Conservation (phyloP, 1,140 invertebrate genomes). For the Periplaneta americana region DNA sequence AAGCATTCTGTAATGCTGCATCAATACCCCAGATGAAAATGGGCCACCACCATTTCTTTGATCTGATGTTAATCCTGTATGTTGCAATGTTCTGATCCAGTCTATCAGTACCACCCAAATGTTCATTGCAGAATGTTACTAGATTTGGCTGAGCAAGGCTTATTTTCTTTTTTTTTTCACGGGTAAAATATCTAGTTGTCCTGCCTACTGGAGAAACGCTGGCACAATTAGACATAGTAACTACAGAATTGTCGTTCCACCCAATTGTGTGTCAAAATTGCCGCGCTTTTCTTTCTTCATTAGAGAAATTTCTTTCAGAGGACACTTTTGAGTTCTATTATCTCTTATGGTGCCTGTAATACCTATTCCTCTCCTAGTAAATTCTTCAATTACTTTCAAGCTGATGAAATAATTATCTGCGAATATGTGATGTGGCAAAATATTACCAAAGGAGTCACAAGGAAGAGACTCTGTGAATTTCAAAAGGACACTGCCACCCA, state of each 20-base stretch:
- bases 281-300: background rate
- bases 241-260: conserved; percentile 30
- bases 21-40: background rate
- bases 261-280: background rate
- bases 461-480: too few species aligned
- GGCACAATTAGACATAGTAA: conserved; percentile 26
- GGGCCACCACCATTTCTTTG: conserved; percentile 20
- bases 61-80: background rate
- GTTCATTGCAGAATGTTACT: conserved; percentile 28
- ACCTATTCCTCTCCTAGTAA: too few species aligned
- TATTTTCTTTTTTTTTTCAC: conserved; percentile 27
- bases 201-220: conserved; percentile 25
- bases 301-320: background rate
- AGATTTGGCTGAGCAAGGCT: conserved; percentile 24
- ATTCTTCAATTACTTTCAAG: too few species aligned
- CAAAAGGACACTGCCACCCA: too few species aligned
- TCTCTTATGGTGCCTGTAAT: too few species aligned
- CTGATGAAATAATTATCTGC: too few species aligned
- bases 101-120: conserved; percentile 33
- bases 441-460: too few species aligned
- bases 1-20: background rate
- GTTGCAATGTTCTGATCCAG: conserved; percentile 33
- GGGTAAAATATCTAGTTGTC: conserved; percentile 27
- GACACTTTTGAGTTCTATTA: background rate
- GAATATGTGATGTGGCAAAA: too few species aligned